These are phyloP conservation scores for Pelochelys cantorii DNA, from an alignment of 2,797 vertebrate genomes.

Conservation along the genomic window DNA sequence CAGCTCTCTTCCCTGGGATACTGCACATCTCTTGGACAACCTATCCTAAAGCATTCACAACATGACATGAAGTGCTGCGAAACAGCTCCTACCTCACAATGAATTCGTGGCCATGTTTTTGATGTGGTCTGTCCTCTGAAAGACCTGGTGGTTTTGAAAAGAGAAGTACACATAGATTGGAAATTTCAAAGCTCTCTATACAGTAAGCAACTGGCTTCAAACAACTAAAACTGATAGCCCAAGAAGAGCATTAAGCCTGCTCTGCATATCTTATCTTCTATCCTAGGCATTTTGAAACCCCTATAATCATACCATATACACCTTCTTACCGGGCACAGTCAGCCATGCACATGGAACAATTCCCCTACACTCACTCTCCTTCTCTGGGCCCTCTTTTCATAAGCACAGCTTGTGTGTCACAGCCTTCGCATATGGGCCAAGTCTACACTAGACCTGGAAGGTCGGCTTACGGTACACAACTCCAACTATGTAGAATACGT, in stretches of 20 bases:
- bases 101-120: neutral
- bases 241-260: too few relatives aligned
- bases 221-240: neutral
- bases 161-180: neutral
- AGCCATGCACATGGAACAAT: too few relatives aligned
- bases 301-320: too few relatives aligned
- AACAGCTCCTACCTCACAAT: neutral
- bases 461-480: too few relatives aligned
- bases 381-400: neutral
- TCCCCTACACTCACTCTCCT: too few relatives aligned
- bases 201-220: neutral
- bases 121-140: neutral
- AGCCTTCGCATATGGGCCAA: too few relatives aligned
- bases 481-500: too few relatives aligned
- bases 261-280: too few relatives aligned
- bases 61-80: neutral
- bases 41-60: neutral
- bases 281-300: too few relatives aligned
- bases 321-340: too few relatives aligned
- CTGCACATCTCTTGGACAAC: neutral
- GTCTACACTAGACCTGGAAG: too few relatives aligned
- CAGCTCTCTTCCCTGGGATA: neutral
- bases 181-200: neutral
- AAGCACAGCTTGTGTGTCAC: neutral
- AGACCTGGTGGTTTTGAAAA: neutral